A percentile compares a stretch with the other conserved stretches of the same genome.
These are phyloP conservation scores for Trichopoda pennipes DNA, from an alignment of 2,888 invertebrate genomes.

Conservation along the genomic window DNA sequence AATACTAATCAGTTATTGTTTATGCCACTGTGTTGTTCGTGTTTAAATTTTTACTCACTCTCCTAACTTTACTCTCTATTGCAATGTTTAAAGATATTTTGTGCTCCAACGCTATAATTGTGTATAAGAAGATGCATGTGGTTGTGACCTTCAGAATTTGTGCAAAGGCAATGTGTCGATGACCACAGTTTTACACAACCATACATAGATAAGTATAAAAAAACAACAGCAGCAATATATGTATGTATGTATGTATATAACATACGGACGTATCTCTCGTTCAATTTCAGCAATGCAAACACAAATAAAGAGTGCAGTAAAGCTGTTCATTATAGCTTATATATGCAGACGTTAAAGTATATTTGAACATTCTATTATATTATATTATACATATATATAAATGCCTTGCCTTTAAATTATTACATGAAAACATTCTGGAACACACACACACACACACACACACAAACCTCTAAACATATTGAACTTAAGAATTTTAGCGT, in stretches of 20 bases:
- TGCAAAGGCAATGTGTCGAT: slow-evolving; percentile 82
- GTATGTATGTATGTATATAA: not conserved
- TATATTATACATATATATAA: too few species aligned
- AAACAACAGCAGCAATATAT: slow-evolving; percentile 28
- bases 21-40: slow-evolving; percentile 16
- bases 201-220: slow-evolving; percentile 62
- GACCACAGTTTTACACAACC: slow-evolving; percentile 80
- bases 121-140: slow-evolving; percentile 73
- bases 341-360: slow-evolving; percentile 18
- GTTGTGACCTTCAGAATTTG: slow-evolving; percentile 82
- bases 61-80: slow-evolving; percentile 33
- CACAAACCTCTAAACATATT: not conserved
- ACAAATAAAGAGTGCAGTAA: slow-evolving; percentile 74
- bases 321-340: slow-evolving; percentile 59
- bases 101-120: slow-evolving; percentile 61
- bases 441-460: not conserved
- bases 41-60: slow-evolving; percentile 29
- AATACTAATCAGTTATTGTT: slow-evolving; percentile 40
- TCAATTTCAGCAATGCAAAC: slow-evolving; percentile 25
- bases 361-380: too few species aligned
- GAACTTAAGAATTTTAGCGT: slow-evolving; percentile 29
- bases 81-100: slow-evolving; percentile 15
- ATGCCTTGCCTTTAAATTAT: too few species aligned
- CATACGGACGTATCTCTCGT: slow-evolving; percentile 17
- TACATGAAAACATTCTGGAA: too few species aligned